These are phyloP conservation scores for Equus quagga DNA, from an alignment of 2,113 vertebrate genomes.

Conservation along the genomic window DNA sequence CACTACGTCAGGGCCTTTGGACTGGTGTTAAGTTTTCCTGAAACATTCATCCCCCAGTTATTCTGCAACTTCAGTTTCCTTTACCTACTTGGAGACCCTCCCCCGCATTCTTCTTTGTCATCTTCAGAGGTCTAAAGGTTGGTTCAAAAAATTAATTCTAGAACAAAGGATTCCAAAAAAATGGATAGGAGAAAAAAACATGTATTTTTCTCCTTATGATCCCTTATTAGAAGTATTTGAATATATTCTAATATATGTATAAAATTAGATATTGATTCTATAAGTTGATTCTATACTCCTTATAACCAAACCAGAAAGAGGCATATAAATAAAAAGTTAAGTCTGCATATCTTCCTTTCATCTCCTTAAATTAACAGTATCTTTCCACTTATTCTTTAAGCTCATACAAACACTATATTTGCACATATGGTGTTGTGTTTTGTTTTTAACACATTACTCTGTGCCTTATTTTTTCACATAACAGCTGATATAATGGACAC, in stretches of 20 bases:
- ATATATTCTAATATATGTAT: not conserved
- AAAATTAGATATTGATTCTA: no score
- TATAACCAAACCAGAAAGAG: not conserved
- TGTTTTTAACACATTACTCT: not conserved
- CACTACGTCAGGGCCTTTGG: not conserved
- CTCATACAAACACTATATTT: not conserved
- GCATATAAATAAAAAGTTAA: not conserved
- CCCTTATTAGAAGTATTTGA: not conserved
- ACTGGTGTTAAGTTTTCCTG: not conserved
- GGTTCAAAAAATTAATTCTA: conserved; percentile 1
- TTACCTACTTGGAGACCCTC: not conserved
- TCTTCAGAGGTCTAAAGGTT: not conserved
- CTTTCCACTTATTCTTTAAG: not conserved
- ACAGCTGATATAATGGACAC: not conserved
- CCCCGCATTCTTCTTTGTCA: not conserved
- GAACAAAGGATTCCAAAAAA: not conserved
- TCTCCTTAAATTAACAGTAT: not conserved
- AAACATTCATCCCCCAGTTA: not conserved
- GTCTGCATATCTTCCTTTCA: not conserved
- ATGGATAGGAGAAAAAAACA: not conserved
- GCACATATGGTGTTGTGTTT: not conserved
- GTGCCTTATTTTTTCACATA: not conserved
- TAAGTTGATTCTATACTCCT: not conserved
- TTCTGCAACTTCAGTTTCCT: not conserved
- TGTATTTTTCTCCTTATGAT: not conserved